Conservation (phyloP, 1,140 invertebrate genomes). For the Drepana arcuata region DNA sequence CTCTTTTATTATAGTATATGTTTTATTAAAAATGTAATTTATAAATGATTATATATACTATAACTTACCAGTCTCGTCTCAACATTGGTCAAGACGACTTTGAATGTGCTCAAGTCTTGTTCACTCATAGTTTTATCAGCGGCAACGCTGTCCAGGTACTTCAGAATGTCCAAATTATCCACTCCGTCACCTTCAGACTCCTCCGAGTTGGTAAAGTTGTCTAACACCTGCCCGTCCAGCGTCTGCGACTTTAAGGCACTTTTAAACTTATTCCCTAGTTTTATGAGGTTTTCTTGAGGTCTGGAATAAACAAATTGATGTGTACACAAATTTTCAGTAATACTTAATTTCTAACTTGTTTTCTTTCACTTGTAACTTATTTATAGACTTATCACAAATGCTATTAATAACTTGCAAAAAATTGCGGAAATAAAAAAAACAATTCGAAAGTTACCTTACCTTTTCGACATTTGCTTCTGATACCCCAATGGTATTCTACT, state of each 20-base stretch:
- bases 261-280: conserved; percentile 37
- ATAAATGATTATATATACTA: conserved; percentile 1
- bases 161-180: conserved; percentile 56
- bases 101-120: conserved; percentile 53
- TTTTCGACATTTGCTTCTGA: conserved; percentile 69
- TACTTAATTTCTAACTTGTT: no score
- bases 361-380: no score
- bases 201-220: conserved; percentile 29
- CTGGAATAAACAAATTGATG: conserved; percentile 27
- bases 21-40: no score
- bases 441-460: no score
- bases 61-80: conserved; percentile 51
- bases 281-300: conserved; percentile 44
- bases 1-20: no score
- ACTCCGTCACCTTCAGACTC: conserved; percentile 30
- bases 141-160: conserved; percentile 53
- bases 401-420: background rate
- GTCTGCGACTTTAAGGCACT: conserved; percentile 38
- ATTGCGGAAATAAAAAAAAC: no score
- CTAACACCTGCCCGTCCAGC: conserved; percentile 48
- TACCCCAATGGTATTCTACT: conserved; percentile 68
- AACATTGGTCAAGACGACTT: conserved; percentile 59
- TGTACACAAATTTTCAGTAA: conserved; percentile 3
- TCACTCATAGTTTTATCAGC: conserved; percentile 42
- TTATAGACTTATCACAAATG: background rate